Conservation (phyloP, 2,888 invertebrate genomes). For the Epirrhoe tristata region DNA sequence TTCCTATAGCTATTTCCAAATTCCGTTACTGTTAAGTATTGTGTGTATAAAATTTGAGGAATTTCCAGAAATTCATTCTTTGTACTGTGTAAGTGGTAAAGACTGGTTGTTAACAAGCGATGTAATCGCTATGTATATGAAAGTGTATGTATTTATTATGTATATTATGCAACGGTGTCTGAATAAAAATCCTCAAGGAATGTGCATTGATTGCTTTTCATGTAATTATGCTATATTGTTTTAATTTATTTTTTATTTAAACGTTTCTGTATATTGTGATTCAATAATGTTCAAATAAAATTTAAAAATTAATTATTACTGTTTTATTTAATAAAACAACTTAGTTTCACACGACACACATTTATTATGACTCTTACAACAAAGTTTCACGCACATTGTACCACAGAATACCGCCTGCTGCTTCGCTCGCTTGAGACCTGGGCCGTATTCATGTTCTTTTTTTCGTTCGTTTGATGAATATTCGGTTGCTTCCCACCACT, state of each 20-base stretch:
- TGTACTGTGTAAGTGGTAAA: conserved; percentile 8
- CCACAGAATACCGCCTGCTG: no score
- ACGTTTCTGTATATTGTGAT: conserved; percentile 37
- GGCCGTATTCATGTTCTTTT: no score
- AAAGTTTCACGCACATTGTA: not conserved
- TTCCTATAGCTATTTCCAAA: no score
- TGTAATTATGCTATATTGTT: conserved; percentile 1
- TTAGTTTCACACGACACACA: not conserved
- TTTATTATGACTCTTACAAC: not conserved
- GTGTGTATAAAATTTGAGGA: no score
- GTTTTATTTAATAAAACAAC: not conserved
- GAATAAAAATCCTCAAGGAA: not conserved
- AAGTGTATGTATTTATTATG: conserved; percentile 2
- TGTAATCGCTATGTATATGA: conserved; percentile 15
- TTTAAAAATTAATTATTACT: conserved; percentile 8
- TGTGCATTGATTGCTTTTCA: not conserved
- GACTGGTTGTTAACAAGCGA: conserved; percentile 18
- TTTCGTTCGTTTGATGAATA: no score
- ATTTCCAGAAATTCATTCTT: not conserved
- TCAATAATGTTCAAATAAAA: conserved; percentile 28
- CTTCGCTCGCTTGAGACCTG: no score
- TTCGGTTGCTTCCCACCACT: no score
- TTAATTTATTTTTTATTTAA: conserved; percentile 30
- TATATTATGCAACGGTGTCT: not conserved
- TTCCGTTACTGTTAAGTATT: no score